Percentiles rank a stretch among this genome's conserved stretches.
These are phyloP conservation scores for Anagyrus pseudococci DNA, from an alignment of 2,888 invertebrate genomes.

Conservation along the genomic window DNA sequence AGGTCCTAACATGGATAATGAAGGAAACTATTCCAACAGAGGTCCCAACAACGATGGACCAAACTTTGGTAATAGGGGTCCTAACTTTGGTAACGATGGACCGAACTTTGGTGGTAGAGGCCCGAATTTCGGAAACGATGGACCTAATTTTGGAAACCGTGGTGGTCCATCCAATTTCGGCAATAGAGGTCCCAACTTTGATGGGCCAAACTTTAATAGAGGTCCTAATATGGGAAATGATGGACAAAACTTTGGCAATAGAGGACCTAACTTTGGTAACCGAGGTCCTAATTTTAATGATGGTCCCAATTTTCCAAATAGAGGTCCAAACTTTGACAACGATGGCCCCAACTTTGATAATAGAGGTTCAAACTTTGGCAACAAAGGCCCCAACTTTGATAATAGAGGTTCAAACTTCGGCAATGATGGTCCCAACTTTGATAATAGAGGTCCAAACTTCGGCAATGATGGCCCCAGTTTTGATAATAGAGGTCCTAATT, in stretches of 20 bases:
- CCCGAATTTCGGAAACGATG: background rate
- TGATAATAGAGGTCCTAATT: background rate
- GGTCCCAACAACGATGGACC: slow-evolving; percentile 31
- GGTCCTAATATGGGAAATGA: slow-evolving; percentile 28
- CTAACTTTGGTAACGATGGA: slow-evolving; percentile 5
- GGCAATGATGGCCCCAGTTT: background rate
- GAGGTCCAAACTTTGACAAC: slow-evolving; percentile 31
- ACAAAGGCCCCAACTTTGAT: background rate
- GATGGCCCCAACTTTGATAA: slow-evolving; percentile 7
- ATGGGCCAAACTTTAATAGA: too few species aligned
- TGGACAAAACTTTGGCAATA: slow-evolving; percentile 1
- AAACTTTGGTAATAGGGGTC: slow-evolving; percentile 18
- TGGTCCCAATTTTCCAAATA: slow-evolving; percentile 20
- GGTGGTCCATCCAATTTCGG: slow-evolving; percentile 10
- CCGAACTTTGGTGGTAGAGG: background rate
- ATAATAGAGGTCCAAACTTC: slow-evolving; percentile 1
- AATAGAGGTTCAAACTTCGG: slow-evolving; percentile 26
- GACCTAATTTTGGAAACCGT: slow-evolving; percentile 29
- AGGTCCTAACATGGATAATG: slow-evolving; percentile 26
- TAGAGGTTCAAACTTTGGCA: background rate
- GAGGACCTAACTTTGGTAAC: too few species aligned
- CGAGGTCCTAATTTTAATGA: too few species aligned
- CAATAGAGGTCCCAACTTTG: background rate
- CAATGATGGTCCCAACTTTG: background rate
- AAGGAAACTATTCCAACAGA: slow-evolving; percentile 38